phyloP scores from a whole-genome alignment of 2,888 invertebrate genomes.

The Papilio protenor region DNA sequence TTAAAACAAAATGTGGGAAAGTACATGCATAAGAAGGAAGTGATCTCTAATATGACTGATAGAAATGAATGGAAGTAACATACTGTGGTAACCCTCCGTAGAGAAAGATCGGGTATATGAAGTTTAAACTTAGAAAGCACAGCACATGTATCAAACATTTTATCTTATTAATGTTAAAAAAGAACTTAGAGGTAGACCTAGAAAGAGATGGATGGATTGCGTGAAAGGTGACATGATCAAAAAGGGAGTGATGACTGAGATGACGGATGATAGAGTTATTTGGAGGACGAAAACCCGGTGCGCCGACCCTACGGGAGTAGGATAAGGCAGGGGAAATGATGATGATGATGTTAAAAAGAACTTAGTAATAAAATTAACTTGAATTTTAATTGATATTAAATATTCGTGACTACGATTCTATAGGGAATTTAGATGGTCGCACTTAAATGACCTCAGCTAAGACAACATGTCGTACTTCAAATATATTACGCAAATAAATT shows the following conservation, averaged over 20 bases:
- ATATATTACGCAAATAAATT: background rate
- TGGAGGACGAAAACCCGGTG: too few relatives aligned
- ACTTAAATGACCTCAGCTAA: background rate
- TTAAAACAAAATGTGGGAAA: background rate
- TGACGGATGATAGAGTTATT: too few relatives aligned
- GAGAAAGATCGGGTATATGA: background rate
- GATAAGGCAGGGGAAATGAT: too few relatives aligned
- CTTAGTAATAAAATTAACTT: background rate
- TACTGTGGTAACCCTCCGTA: too few relatives aligned
- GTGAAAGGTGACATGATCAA: too few relatives aligned
- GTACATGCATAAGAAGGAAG: too few relatives aligned
- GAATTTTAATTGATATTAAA: background rate
- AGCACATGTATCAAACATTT: background rate
- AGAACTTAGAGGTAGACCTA: too few relatives aligned
- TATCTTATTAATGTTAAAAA: background rate
- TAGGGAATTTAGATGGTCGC: slow-evolving; percentile 14
- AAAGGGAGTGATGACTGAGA: too few relatives aligned
- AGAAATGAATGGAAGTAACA: too few relatives aligned
- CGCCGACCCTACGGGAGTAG: too few relatives aligned
- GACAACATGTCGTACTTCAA: background rate
- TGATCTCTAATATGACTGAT: too few relatives aligned
- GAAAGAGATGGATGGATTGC: too few relatives aligned
- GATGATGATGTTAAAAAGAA: background rate
- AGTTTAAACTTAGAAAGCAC: background rate
- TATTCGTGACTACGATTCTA: slow-evolving; percentile 45